Conservation (phyloP, 1,140 invertebrate genomes). For the Penaeus chinensis region DNA sequence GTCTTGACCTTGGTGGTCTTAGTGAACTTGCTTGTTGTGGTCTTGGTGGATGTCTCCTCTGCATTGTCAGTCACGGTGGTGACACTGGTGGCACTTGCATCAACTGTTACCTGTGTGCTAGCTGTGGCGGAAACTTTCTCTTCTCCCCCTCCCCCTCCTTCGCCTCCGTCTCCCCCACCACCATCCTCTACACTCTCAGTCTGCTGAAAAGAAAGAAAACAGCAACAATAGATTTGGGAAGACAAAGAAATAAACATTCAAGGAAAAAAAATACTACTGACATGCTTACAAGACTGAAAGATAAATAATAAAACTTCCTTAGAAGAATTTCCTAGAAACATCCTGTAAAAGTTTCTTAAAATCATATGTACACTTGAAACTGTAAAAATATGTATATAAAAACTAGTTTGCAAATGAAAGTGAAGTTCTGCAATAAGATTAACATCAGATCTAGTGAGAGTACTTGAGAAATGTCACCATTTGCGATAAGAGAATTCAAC, state of each 20-base stretch:
- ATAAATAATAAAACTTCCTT: too few species aligned
- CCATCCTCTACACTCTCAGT: constrained; percentile 57
- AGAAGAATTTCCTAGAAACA: too few species aligned
- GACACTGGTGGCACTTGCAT: background rate
- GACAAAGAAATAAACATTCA: background rate
- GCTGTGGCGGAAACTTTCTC: background rate
- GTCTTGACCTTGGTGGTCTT: constrained; percentile 51
- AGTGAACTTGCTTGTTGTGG: constrained; percentile 39
- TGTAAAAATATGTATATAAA: too few species aligned
- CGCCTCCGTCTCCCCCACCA: constrained; percentile 41
- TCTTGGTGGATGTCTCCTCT: constrained; percentile 32
- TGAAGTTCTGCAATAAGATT: too few species aligned
- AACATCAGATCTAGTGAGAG: too few species aligned
- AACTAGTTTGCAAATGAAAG: too few species aligned
- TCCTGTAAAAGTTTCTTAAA: too few species aligned
- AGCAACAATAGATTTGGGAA: background rate
- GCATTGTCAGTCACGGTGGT: constrained; percentile 22
- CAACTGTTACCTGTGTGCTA: constrained; percentile 16
- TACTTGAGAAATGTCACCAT: too few species aligned
- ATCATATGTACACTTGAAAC: too few species aligned
- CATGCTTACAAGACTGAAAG: too few species aligned
- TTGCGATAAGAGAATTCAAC: too few species aligned
- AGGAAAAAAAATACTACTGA: background rate
- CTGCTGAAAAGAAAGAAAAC: constrained; percentile 22
- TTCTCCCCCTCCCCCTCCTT: constrained; percentile 28